Base-by-base conservation (phyloP, 2,888 invertebrate genomes). In the Carabus problematicus region DNA sequence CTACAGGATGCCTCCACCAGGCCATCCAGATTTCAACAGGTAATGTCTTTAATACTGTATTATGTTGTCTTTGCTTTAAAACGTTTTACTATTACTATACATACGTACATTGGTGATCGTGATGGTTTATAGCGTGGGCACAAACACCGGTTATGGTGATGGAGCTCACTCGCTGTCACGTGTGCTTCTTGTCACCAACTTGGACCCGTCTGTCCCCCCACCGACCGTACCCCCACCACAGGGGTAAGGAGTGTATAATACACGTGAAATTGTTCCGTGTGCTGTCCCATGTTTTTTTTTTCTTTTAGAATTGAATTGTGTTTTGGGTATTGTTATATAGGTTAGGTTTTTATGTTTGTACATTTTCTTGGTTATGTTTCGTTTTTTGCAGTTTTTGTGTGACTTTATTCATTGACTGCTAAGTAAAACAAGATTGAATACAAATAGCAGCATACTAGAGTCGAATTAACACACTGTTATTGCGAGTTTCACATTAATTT, bases 1-100 rank as follows among this genome's bases (percentile, higher is more conserved):
- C 71, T 82, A 79, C 71, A 73, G 82, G 41, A 72, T 82, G 71
- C 82, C 82, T 8, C 81, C 82, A n/a, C 81, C 82, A 3, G 80
- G 78, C 19, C 64, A 70, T 42, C 70, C 70, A 8, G 69, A 69
- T 16, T 69, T 43, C 39, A 69, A 69, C 47, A 79, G 80, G 81
- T 81, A 76, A 75, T 75, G 73, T 29, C 42, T 60, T n/a, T 49
- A 47, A 11, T 47, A 14, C n/a, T 14, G n/a, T 6, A 29, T 6
- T 29, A n/a, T n/a, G n/a, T 29, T 29, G 29, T 29, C 29, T 29
- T 3, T 29, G 29, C 29, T 29, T 29, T 29, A 29, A 29, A 29
- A 6, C 29, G 2, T 2, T 29, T 29, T 3, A 29, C 29, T 6
- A 29, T 29, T 29, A 29, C 29, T 29, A 29, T 29, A 29, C 29